These are phyloP conservation scores for Protonemura montana DNA, from an alignment of 2,888 invertebrate species.

Conservation along the genomic window DNA sequence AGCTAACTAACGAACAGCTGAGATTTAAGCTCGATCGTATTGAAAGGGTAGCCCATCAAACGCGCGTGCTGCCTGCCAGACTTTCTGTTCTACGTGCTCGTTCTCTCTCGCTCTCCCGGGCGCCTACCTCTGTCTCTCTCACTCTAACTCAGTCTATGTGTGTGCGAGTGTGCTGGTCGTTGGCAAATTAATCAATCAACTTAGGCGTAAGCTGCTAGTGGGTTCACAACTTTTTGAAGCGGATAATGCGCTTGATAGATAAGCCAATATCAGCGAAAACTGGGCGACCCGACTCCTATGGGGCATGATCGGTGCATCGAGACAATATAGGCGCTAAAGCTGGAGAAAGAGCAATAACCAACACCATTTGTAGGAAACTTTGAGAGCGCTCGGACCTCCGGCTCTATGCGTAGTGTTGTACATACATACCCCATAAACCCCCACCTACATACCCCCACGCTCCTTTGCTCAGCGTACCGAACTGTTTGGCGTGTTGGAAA, in stretches of 20 bases:
- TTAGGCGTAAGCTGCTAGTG: not conserved
- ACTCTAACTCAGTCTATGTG: no score
- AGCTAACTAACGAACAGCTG: not conserved
- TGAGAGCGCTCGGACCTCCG: no score
- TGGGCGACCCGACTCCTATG: not conserved
- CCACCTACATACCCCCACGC: no score
- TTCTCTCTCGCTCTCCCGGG: not conserved
- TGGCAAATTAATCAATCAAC: slow-evolving; percentile 12
- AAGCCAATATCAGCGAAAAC: slow-evolving; percentile 5
- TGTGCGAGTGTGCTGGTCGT: not conserved
- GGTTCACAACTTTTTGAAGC: slow-evolving; percentile 1
- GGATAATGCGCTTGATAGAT: slow-evolving; percentile 7
- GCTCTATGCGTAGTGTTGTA: no score
- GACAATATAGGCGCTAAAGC: not conserved
- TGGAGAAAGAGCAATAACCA: not conserved
- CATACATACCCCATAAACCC: no score
- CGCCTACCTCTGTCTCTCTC: not conserved
- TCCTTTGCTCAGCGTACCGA: no score
- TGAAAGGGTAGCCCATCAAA: slow-evolving; percentile 4
- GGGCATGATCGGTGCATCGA: not conserved
- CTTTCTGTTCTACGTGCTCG: not conserved
- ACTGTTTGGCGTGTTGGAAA: no score
- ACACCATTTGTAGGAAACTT: no score
- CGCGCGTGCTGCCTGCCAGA: not conserved
- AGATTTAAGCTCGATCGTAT: slow-evolving; percentile 7